These are phyloP conservation scores for Cacoxenus indagator DNA, from an alignment of 2,888 invertebrate genomes.

Conservation along the genomic window DNA sequence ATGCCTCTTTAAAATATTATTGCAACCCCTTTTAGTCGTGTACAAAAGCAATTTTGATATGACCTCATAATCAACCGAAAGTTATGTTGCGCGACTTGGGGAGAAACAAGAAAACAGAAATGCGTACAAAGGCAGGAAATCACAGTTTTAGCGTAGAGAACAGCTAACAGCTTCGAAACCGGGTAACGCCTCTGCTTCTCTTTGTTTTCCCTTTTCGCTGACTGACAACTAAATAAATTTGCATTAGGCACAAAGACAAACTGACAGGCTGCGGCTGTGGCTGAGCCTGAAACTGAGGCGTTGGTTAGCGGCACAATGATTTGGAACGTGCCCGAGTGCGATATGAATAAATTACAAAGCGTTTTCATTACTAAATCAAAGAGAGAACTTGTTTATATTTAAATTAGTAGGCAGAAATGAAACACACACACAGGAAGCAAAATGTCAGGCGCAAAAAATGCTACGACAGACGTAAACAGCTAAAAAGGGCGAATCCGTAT, in stretches of 20 bases:
- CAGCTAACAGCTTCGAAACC: not conserved
- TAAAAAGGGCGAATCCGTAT: constrained; percentile 4
- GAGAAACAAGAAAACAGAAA: no score
- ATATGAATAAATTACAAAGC: constrained; percentile 42
- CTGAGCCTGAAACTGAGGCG: not conserved
- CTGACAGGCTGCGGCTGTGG: not conserved
- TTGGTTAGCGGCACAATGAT: not conserved
- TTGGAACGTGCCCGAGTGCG: not conserved
- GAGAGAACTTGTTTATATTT: constrained; percentile 60
- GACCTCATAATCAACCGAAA: constrained; percentile 8
- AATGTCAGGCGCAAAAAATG: constrained; percentile 9
- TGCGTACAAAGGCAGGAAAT: constrained; percentile 16
- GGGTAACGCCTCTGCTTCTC: constrained; percentile 2
- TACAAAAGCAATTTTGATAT: constrained; percentile 4
- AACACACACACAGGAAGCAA: not conserved
- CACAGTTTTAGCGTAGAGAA: constrained; percentile 5
- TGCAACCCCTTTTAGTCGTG: constrained; percentile 3
- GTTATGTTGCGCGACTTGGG: not conserved
- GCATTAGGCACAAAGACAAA: constrained; percentile 45
- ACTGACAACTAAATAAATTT: constrained; percentile 56
- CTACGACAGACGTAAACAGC: not conserved
- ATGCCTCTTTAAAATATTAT: not conserved
- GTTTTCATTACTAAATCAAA: constrained; percentile 51
- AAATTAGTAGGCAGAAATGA: constrained; percentile 57
- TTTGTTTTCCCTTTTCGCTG: constrained; percentile 1